Evolutionary conservation across 1,140 invertebrate species (phyloP).

Genomic region (Holcopasites calliopsidis): DNA sequence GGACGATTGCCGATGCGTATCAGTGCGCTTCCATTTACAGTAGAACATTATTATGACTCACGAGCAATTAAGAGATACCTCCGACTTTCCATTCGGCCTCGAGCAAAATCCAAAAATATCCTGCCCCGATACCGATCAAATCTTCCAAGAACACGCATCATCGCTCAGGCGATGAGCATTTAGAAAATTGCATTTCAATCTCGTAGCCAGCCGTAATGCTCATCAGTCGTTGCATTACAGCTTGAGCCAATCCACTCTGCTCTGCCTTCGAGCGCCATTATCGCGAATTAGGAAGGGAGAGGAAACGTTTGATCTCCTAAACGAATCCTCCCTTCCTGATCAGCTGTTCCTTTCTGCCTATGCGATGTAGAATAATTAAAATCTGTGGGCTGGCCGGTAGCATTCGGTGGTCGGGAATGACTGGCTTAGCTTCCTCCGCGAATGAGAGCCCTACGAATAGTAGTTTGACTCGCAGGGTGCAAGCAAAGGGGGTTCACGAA

Average conservation of each 20-base stretch:
- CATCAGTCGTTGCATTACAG: neutral
- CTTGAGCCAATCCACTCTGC: neutral
- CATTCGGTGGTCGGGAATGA: neutral
- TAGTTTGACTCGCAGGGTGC: constrained; percentile 56
- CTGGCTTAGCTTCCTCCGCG: constrained; percentile 28
- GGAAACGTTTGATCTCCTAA: constrained; percentile 3
- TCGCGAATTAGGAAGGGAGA: neutral
- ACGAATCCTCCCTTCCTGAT: neutral
- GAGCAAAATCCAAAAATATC: too few species aligned
- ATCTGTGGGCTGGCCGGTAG: neutral
- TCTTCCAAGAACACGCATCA: too few species aligned
- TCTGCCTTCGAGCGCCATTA: neutral
- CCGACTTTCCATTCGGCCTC: too few species aligned
- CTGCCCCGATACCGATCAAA: too few species aligned
- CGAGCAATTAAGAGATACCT: neutral
- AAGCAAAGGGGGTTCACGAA: constrained; percentile 36
- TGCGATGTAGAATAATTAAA: constrained; percentile 20
- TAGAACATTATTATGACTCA: neutral
- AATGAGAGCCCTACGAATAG: constrained; percentile 65
- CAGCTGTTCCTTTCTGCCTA: neutral
- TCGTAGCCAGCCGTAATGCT: neutral
- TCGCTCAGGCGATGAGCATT: too few species aligned
- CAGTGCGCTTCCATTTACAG: neutral
- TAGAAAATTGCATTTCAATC: neutral
- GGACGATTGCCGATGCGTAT: neutral